Conservation (phyloP, 2,888 invertebrate genomes). For the Steromphala cineraria region DNA sequence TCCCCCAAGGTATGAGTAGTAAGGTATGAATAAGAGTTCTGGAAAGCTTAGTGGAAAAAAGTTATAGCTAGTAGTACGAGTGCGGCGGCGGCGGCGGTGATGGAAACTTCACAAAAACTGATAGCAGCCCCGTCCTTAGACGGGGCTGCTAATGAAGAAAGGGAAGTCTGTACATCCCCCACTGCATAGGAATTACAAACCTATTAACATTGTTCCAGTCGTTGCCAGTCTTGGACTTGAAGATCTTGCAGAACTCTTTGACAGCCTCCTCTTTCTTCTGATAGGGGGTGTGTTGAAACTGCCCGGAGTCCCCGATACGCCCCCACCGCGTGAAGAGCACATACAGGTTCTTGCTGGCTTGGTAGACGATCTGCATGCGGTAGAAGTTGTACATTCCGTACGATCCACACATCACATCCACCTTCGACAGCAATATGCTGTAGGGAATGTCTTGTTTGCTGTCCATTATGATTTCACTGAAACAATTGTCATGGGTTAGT, state of each 20-base stretch:
- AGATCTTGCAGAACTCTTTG: conserved; percentile 78
- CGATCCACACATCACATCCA: conserved; percentile 75
- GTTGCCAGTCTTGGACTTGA: conserved; percentile 77
- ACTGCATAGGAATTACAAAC: no score
- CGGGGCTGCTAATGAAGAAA: no score
- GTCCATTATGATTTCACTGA: conserved; percentile 74
- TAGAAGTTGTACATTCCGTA: conserved; percentile 79
- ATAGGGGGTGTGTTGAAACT: conserved; percentile 77
- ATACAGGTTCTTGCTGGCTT: conserved; percentile 75
- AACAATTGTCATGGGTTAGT: conserved; percentile 25
- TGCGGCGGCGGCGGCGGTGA: no score
- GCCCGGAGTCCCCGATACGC: conserved; percentile 77
- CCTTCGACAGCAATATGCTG: conserved; percentile 76
- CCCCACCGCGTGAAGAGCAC: conserved; percentile 79
- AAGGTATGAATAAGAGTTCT: no score
- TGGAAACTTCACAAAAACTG: no score
- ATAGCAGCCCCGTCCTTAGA: no score
- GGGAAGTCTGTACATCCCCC: no score
- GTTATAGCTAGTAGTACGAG: no score
- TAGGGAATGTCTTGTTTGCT: conserved; percentile 71
- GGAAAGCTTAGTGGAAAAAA: no score
- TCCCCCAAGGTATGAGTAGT: no score
- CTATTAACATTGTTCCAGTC: conserved; percentile 74
- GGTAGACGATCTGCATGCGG: conserved; percentile 77
- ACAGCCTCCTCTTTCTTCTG: conserved; percentile 74